Base-by-base conservation (phyloP, 2,888 invertebrate species). In the Autographa pulchrina region DNA sequence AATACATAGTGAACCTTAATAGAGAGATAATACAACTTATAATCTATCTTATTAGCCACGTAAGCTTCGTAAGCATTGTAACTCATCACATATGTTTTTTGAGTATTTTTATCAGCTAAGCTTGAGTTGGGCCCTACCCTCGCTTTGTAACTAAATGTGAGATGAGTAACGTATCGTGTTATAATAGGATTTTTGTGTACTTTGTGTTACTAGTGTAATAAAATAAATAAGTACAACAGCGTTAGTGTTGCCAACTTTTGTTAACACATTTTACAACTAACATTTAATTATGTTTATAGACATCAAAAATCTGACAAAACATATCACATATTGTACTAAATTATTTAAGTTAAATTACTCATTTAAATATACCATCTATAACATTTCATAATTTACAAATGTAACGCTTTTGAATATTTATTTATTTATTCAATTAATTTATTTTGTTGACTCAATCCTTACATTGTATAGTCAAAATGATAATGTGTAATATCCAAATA, bases 61-160 rank as follows among this genome's bases (percentile, higher is more conserved):
- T 89, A 95, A 94, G 95, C 94, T 90, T 88, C 81, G 83, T 89
- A 94, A 95, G 94, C 95, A 88, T 92, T 91, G 85, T 83, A 90
- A 90, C 85, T 88, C 91, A 91, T 92, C 92, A 91, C 91, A 90
- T 88, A 81, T 84, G 79, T 77, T 80, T 85, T 86, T 88, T 91
- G 93, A 93, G 93, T 94, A 94, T 94, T 93, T 85, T 81, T 83
- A 84, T 90, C 89, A 89, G 90, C 90, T 88, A 91, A 92, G 90
- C 91, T 87, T 87, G 81, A 81, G 78, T 82, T 84, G 72, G 76
- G 84, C 85, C 84, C 89, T 85, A 86, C 80, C 89, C 88, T 88
- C 88, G 86, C 84, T 84, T 84, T 74, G 65, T 59, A 74, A 62
- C 71, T 75, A 60, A 63, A 9, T 8, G 18, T 43, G 5, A 5